Evolutionary conservation across 1,140 invertebrate species (phyloP).

Genomic region (Chelonus insularis): DNA sequence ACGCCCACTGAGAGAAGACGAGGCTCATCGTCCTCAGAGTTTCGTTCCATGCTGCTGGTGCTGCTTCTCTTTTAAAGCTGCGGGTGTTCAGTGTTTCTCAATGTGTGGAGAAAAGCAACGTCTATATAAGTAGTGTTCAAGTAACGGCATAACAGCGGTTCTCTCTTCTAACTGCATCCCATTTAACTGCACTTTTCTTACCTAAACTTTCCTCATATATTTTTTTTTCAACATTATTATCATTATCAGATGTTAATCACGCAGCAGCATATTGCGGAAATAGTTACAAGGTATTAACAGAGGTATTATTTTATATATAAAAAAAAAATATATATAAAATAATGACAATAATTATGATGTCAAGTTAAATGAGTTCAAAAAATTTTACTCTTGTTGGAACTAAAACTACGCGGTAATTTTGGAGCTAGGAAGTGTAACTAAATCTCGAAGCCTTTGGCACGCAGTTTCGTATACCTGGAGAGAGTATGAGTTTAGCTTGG

Average conservation of each 20-base stretch:
- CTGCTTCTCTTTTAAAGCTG: not conserved
- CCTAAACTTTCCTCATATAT: constrained; percentile 13
- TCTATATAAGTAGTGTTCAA: not conserved
- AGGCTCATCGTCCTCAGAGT: constrained; percentile 8
- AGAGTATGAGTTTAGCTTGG: constrained; percentile 22
- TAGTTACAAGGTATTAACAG: not conserved
- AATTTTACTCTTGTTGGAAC: not conserved
- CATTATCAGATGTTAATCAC: not conserved
- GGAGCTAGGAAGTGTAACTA: constrained; percentile 29
- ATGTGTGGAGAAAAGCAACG: constrained; percentile 6
- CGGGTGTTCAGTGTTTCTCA: constrained; percentile 19
- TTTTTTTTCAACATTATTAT: not conserved
- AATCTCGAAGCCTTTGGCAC: constrained; percentile 28
- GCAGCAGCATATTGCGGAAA: not conserved
- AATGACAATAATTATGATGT: too few relatives aligned
- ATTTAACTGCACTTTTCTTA: not conserved
- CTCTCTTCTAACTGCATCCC: constrained; percentile 4
- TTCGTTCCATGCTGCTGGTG: not conserved
- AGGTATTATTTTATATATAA: not conserved
- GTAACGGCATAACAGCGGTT: constrained; percentile 16
- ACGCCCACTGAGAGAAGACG: constrained; percentile 9
- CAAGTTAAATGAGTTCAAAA: too few relatives aligned
- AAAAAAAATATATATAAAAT: too few relatives aligned
- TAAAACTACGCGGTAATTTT: constrained; percentile 21
- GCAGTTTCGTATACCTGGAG: constrained; percentile 26